A percentile compares a stretch with the other conserved stretches of the same genome.
Evolutionary conservation across 2,888 invertebrate genomes (phyloP).

Genomic region (Leucophenga montana): DNA sequence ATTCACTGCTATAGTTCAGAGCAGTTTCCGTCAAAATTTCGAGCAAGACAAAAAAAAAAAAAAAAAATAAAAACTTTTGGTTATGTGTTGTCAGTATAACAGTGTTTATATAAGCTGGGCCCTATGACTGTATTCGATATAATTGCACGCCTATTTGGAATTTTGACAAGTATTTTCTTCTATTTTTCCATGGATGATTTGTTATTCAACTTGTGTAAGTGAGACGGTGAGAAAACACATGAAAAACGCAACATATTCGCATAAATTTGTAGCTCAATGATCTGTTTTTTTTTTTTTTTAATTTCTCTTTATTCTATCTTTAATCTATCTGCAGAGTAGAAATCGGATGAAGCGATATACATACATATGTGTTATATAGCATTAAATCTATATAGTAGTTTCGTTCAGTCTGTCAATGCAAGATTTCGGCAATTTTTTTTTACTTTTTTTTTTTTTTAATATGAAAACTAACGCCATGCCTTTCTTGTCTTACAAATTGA

Average conservation of each 20-base stretch:
- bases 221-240: neutral
- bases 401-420: neutral
- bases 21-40: too few species aligned
- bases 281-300: neutral
- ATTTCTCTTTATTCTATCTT: too few species aligned
- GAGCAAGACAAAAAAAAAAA: neutral
- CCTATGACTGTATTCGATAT: slow-evolving; percentile 1
- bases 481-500: too few species aligned
- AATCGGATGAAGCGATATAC: too few species aligned
- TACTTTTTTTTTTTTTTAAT: neutral
- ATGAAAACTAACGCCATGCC: too few species aligned
- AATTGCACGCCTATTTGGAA: slow-evolving; percentile 7
- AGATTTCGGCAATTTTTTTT: neutral
- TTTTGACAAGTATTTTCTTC: slow-evolving; percentile 1
- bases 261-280: neutral
- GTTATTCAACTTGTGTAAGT: neutral
- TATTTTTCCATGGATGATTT: neutral
- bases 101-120: slow-evolving; percentile 4
- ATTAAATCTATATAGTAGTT: too few species aligned
- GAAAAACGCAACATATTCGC: neutral
- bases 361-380: too few species aligned
- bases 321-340: too few species aligned
- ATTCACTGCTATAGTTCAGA: too few species aligned
- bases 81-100: neutral
- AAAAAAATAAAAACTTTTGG: neutral